Conservation (phyloP, 92 coral and sea anemone genomes). For the Phenganax marumi region DNA sequence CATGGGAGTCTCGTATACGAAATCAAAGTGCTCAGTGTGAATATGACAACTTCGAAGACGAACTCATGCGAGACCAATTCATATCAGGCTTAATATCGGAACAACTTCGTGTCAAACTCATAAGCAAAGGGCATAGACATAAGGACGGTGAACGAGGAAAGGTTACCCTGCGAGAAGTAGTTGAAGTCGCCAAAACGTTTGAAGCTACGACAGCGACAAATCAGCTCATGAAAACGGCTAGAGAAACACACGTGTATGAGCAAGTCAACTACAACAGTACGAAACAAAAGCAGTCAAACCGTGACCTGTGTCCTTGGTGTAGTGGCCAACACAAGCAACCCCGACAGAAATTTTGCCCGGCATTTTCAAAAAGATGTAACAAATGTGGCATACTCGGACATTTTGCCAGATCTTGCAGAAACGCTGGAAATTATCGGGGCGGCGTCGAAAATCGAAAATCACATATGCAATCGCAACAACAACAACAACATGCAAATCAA, state of each 20-base stretch:
- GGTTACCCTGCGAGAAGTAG: slow-evolving; percentile 13
- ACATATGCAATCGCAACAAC: slow-evolving; percentile 22
- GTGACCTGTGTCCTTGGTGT: slow-evolving; percentile 54
- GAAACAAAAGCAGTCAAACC: slow-evolving; percentile 16
- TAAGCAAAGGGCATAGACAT: slow-evolving; percentile 54
- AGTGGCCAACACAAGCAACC: slow-evolving; percentile 52
- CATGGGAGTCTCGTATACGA: slow-evolving; percentile 29
- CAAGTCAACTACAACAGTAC: slow-evolving; percentile 34
- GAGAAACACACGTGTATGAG: slow-evolving; percentile 40
- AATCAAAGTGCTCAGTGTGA: slow-evolving; percentile 49
- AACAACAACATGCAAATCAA: slow-evolving; percentile 34
- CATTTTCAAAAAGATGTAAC: slow-evolving; percentile 49
- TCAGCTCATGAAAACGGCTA: slow-evolving; percentile 47
- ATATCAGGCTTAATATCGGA: slow-evolving; percentile 28
- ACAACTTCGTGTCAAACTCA: slow-evolving; percentile 46
- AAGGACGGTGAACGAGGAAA: slow-evolving; percentile 35
- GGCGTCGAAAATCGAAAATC: slow-evolving; percentile 3
- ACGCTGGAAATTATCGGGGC: not conserved
- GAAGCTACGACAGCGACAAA: slow-evolving; percentile 24
- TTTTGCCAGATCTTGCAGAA: slow-evolving; percentile 48
- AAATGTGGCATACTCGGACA: slow-evolving; percentile 56
- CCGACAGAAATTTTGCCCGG: slow-evolving; percentile 57
- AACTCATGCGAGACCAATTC: slow-evolving; percentile 40
- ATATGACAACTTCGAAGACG: slow-evolving; percentile 48
- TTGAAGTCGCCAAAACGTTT: slow-evolving; percentile 11